Conservation (phyloP, 2,113 vertebrate genomes). For the Cygnus atratus region DNA sequence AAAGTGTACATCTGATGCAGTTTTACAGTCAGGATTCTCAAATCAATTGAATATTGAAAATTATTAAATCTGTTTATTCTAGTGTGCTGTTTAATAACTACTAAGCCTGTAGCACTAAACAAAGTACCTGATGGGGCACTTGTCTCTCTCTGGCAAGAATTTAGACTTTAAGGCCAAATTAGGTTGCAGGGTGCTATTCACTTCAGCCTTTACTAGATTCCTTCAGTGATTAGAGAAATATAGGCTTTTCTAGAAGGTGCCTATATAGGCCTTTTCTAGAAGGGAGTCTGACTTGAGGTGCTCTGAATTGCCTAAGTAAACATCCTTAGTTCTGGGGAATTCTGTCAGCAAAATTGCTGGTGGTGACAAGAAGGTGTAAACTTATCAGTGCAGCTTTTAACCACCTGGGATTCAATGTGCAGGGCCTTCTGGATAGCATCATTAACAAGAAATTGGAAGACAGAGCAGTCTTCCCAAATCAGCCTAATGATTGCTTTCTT, state of each 20-base stretch:
- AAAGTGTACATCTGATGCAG: background rate
- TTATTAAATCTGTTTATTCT: background rate
- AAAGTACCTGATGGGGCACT: background rate
- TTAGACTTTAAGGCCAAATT: background rate
- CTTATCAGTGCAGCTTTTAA: background rate
- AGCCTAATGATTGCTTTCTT: background rate
- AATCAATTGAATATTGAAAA: background rate
- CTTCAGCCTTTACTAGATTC: background rate
- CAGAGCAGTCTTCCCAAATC: background rate
- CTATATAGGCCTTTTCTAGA: background rate
- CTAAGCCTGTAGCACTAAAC: background rate
- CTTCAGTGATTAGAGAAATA: background rate
- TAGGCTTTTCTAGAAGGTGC: background rate
- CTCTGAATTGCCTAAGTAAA: background rate
- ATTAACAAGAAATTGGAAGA: background rate
- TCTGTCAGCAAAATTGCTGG: background rate
- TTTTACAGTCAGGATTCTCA: background rate
- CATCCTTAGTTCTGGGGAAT: background rate
- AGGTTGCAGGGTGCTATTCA: background rate
- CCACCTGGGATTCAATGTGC: background rate
- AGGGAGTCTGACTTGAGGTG: background rate
- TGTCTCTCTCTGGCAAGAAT: background rate
- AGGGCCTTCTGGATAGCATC: background rate
- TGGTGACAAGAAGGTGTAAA: background rate
- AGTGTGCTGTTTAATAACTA: background rate